Evolutionary conservation across 1,140 invertebrate genomes (phyloP).

Genomic region (Sweltsa coloradensis): DNA sequence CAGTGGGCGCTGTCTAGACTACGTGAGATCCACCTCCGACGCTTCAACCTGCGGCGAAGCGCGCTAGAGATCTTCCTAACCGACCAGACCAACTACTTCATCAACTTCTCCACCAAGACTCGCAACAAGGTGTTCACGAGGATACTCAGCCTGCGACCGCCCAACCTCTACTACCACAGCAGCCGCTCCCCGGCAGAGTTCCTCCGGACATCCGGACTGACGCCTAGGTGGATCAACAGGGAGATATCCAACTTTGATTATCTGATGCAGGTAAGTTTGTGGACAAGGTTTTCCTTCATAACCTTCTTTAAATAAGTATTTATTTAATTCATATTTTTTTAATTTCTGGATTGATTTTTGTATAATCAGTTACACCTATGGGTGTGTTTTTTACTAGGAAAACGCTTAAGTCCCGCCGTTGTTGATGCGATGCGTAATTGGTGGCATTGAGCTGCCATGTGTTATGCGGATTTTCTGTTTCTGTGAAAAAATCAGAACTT

Average conservation of each 20-base stretch:
- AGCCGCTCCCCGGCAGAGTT: constrained; percentile 47
- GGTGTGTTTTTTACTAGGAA: too few relatives aligned
- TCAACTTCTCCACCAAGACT: constrained; percentile 50
- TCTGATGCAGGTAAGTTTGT: constrained; percentile 41
- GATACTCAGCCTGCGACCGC: constrained; percentile 42
- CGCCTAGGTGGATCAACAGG: constrained; percentile 49
- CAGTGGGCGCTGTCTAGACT: constrained; percentile 41
- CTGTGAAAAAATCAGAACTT: too few relatives aligned
- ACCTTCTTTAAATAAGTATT: too few relatives aligned
- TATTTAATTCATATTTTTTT: too few relatives aligned
- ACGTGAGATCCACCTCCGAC: constrained; percentile 46
- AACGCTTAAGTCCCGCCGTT: too few relatives aligned
- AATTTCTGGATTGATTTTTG: too few relatives aligned
- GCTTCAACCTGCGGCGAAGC: constrained; percentile 48
- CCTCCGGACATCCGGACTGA: constrained; percentile 43
- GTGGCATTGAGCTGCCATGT: too few relatives aligned
- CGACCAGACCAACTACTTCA: constrained; percentile 54
- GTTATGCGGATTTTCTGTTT: too few relatives aligned
- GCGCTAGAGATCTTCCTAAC: constrained; percentile 52
- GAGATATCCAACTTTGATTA: constrained; percentile 59
- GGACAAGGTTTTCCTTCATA: too few relatives aligned
- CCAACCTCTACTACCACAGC: constrained; percentile 43
- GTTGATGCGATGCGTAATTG: too few relatives aligned
- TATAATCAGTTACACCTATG: too few relatives aligned
- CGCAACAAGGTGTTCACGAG: constrained; percentile 48